These are phyloP conservation scores for Polyommatus iphigenia DNA, from an alignment of 2,888 invertebrate species.

Conservation along the genomic window DNA sequence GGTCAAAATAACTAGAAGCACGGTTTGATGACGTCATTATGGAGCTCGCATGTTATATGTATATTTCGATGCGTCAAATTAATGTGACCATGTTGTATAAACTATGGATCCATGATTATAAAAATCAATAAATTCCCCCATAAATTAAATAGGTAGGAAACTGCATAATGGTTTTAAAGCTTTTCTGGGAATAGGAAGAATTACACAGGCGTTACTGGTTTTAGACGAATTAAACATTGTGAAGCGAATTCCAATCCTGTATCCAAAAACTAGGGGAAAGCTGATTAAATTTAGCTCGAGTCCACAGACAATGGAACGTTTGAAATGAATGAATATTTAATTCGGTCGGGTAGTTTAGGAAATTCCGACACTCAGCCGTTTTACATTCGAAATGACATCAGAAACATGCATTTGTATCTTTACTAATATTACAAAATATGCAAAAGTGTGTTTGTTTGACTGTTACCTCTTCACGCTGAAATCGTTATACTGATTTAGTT, in stretches of 20 bases:
- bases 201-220: not conserved
- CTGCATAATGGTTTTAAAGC: no score
- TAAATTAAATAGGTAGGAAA: no score
- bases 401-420: not conserved
- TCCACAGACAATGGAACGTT: not conserved
- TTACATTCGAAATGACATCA: slow-evolving; percentile 28
- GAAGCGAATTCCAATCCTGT: not conserved
- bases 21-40: no score
- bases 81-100: no score
- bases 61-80: no score
- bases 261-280: slow-evolving; percentile 5
- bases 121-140: no score
- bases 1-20: no score
- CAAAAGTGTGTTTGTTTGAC: no score
- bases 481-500: no score
- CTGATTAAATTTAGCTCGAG: slow-evolving; percentile 14
- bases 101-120: no score
- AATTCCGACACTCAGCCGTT: slow-evolving; percentile 4
- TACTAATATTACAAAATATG: not conserved
- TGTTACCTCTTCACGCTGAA: no score
- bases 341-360: not conserved
- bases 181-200: not conserved
- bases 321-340: slow-evolving; percentile 20
- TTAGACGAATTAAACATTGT: not conserved
- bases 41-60: no score